phyloP scores from a whole-genome alignment of 1,140 invertebrate genomes.

The Zeugodacus cucurbitae region DNA sequence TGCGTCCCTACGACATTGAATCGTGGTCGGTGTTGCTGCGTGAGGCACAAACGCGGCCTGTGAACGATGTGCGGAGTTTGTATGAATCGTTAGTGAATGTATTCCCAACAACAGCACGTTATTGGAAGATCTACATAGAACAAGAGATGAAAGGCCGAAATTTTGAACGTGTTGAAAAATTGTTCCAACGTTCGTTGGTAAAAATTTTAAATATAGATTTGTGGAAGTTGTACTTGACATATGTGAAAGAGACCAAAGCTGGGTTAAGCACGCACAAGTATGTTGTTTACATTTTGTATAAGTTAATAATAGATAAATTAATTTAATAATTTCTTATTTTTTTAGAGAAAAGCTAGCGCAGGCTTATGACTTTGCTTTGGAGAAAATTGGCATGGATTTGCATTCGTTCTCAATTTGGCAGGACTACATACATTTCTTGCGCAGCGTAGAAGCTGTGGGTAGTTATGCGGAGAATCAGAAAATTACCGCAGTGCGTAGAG shows the following conservation, averaged over 20 bases:
- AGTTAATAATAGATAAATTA: neutral
- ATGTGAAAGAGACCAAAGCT: conserved; percentile 98
- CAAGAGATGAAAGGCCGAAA: conserved; percentile 97
- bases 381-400: conserved; percentile 99
- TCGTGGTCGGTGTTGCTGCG: conserved; percentile 95
- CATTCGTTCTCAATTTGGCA: conserved; percentile 96
- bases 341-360: conserved; percentile 98
- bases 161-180: conserved; percentile 98
- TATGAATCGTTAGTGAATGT: conserved; percentile 94
- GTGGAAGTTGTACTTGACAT: conserved; percentile 97
- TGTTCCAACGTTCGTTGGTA: conserved; percentile 97
- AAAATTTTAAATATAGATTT: conserved; percentile 99
- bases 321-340: neutral
- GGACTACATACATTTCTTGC: conserved; percentile 98
- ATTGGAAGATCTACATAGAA: conserved; percentile 99
- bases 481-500: conserved; percentile 96
- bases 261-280: conserved; percentile 94
- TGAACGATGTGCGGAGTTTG: conserved; percentile 89
- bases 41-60: conserved; percentile 90
- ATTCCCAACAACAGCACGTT: conserved; percentile 95
- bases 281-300: conserved; percentile 62
- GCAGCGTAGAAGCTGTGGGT: conserved; percentile 95
- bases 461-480: conserved; percentile 99
- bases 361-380: conserved; percentile 98
- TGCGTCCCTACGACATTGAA: conserved; percentile 92